A percentile compares a stretch with the other conserved stretches of the same genome.
Conservation (phyloP, 2,113 vertebrate genomes). For the Trichomycterus rosablanca region DNA sequence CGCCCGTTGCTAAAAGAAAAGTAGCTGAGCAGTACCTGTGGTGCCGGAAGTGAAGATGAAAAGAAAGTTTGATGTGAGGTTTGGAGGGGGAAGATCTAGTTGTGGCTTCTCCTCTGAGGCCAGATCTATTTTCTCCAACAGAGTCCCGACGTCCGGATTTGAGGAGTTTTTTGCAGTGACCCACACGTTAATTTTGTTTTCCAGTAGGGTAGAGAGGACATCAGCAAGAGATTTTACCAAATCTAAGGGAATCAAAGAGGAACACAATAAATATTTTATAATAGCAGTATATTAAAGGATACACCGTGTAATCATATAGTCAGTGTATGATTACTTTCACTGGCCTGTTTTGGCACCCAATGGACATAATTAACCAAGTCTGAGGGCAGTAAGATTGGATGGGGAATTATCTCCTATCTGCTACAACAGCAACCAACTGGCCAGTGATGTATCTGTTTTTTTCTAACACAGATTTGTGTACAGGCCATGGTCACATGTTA, state of each 20-base stretch:
- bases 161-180: constrained; percentile 62
- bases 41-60: constrained; percentile 93
- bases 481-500: no score
- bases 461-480: no score
- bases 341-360: no score
- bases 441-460: no score
- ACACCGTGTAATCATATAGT: no score
- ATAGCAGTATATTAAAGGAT: background rate
- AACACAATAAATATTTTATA: background rate
- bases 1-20: background rate
- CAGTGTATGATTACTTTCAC: no score
- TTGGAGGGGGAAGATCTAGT: constrained; percentile 43
- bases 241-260: constrained; percentile 59
- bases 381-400: no score
- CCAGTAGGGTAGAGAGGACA: constrained; percentile 66
- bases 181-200: constrained; percentile 69
- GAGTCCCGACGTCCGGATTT: constrained; percentile 54
- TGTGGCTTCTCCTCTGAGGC: constrained; percentile 60
- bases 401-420: no score
- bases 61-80: constrained; percentile 72
- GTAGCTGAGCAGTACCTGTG: constrained; percentile 71
- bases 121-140: constrained; percentile 71
- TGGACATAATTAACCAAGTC: no score
- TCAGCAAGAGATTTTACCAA: constrained; percentile 69
- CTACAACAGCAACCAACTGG: no score